Base-by-base conservation (phyloP, 2,797 vertebrate species). In the Darevskia nairensis region DNA sequence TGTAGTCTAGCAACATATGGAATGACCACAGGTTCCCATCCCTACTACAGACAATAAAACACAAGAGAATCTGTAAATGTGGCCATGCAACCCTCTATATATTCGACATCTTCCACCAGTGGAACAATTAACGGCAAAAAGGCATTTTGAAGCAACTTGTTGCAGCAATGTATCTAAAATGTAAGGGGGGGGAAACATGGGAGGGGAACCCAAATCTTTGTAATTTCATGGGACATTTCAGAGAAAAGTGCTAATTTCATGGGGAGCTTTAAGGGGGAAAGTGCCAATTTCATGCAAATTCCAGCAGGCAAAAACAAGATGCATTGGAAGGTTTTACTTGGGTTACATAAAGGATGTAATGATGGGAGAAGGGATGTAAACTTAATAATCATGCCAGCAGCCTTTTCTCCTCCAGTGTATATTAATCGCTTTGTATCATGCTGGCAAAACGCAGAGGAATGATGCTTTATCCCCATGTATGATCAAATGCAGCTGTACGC, bases 221-320 rank as follows among this genome's bases (percentile, higher is more conserved):
- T 80, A 75, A 80, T 89, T 92, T 93, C 29, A 19, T 90, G 84
- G 90, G 59, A 89, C 77, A 74, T 94, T 94, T 89, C 80, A 84
- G n/a, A 86, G 61, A 84, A 90, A 83, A 84, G 50, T 86, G 79
- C 9, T 91, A 76, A 91, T 95, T 94, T 93, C 74, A 80, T 86
- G 71, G 86, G 32, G 59, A 90, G 35, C 88, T 95, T 74, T 82
- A 80, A 61, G 55, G 32, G 27, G 27, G 85, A 91, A 85, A 85
- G 82, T 89, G 74, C 84, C 88, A 93, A 91, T 94, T 92, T 93
- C 44, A 93, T 93, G 88, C 68, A 93, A 94, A 91, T 91, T 92
- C 71, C 69, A 50, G 55, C 46, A 35, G 41, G 61, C 50, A 85
- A 75, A 35, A 1, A 1, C 91, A 93, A 91, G 46, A 80, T 91